A percentile compares a stretch with the other conserved stretches of the same genome.
Conservation (phyloP, 2,797 vertebrate species). For the Chelonia mydas region DNA sequence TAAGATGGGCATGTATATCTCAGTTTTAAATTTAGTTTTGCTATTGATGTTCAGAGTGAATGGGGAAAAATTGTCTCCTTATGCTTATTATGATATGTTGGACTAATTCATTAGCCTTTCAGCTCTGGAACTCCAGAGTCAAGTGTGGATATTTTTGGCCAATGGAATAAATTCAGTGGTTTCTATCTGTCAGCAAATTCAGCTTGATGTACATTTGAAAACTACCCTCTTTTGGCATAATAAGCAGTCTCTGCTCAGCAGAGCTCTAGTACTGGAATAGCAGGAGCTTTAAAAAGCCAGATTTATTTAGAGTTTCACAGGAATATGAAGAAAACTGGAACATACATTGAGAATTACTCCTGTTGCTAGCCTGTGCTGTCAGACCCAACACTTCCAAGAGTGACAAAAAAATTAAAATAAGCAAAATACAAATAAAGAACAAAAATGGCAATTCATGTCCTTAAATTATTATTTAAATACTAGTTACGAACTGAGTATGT, state of each 20-base stretch:
- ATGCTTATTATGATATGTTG: neutral
- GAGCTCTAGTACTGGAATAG: neutral
- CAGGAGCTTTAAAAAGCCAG: neutral
- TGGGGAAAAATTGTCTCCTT: accelerated
- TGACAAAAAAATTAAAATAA: neutral
- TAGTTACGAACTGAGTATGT: neutral
- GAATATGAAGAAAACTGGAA: neutral
- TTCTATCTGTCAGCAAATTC: neutral
- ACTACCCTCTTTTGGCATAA: accelerated
- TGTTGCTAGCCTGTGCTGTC: neutral
- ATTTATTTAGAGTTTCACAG: neutral
- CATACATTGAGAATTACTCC: neutral
- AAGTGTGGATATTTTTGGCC: neutral
- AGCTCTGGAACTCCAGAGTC: neutral
- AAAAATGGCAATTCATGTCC: neutral
- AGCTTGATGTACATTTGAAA: neutral
- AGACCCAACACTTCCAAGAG: neutral
- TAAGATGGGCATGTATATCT: neutral
- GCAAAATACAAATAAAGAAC: neutral
- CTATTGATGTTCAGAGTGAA: conserved; percentile 20
- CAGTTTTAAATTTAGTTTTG: neutral
- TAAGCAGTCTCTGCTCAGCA: neutral
- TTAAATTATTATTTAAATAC: neutral
- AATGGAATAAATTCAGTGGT: neutral
- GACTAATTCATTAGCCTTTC: neutral